These are phyloP conservation scores for Neosilurus mollespiculum DNA, from an alignment of 2,797 vertebrate species.

Conservation along the genomic window DNA sequence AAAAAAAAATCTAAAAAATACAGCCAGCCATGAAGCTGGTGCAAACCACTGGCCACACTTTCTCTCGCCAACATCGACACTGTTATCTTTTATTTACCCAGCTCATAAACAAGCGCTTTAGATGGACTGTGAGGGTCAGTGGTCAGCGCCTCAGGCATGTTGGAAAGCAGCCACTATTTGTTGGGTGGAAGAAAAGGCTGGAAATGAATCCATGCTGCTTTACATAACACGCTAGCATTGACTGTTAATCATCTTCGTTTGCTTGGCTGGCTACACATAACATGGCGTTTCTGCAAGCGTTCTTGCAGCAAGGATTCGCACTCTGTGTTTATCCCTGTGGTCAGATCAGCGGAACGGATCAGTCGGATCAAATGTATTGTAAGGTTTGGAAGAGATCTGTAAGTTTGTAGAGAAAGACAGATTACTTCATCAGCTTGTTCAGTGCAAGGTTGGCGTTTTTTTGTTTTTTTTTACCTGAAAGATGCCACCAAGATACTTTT, in stretches of 20 bases:
- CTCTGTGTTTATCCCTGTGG: constrained; percentile 49
- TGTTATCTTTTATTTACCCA: constrained; percentile 61
- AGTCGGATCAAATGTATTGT: constrained; percentile 60
- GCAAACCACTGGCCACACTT: constrained; percentile 31
- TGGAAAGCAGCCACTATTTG: constrained; percentile 53
- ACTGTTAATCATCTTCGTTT: constrained; percentile 58
- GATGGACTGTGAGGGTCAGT: constrained; percentile 50
- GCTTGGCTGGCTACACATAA: constrained; percentile 50
- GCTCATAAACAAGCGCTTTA: constrained; percentile 53
- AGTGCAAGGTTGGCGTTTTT: constrained; percentile 53
- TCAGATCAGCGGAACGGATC: constrained; percentile 62
- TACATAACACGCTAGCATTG: constrained; percentile 47
- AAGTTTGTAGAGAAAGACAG: constrained; percentile 62
- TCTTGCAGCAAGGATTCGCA: constrained; percentile 57
- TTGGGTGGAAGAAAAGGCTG: constrained; percentile 43
- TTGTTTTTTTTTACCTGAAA: constrained; percentile 48
- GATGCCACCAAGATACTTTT: background rate
- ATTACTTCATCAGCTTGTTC: constrained; percentile 5
- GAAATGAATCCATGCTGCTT: constrained; percentile 55
- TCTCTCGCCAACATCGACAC: background rate
- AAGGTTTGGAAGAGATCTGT: constrained; percentile 64
- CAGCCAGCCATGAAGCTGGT: background rate
- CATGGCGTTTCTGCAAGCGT: constrained; percentile 49
- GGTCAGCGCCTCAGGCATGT: constrained; percentile 28
- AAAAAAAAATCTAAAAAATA: background rate